Conservation (phyloP, 2,888 invertebrate species). For the Coecobrya sp. region DNA sequence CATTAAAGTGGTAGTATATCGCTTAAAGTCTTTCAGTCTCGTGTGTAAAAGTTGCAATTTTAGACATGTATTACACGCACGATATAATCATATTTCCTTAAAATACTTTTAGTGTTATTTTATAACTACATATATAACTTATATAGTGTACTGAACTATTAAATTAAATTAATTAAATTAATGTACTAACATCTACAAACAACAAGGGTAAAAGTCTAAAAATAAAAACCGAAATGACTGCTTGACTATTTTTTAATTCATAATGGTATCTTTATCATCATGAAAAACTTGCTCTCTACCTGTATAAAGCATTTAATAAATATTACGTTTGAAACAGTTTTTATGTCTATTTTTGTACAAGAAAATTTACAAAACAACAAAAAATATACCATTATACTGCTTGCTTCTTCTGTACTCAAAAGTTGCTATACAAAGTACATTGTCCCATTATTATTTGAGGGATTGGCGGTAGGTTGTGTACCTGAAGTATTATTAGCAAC, state of each 20-base stretch:
- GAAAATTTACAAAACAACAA: conserved; percentile 67
- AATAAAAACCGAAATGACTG: conserved; percentile 55
- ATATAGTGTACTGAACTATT: too few relatives aligned
- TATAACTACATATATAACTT: too few relatives aligned
- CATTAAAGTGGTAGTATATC: neutral
- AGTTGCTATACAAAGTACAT: conserved; percentile 81
- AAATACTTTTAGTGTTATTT: too few relatives aligned
- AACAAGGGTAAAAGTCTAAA: neutral
- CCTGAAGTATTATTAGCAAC: conserved; percentile 55
- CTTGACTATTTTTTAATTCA: conserved; percentile 73
- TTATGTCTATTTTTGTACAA: conserved; percentile 61
- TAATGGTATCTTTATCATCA: conserved; percentile 65
- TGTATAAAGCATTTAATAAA: neutral
- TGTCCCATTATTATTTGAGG: conserved; percentile 72
- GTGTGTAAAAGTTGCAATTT: conserved; percentile 58
- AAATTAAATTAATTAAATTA: too few relatives aligned
- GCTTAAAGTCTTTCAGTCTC: conserved; percentile 27
- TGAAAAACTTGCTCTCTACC: neutral
- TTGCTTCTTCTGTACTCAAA: neutral
- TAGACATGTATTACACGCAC: conserved; percentile 4
- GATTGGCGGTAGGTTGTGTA: conserved; percentile 30
- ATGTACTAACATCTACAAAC: neutral
- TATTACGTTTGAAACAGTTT: too few relatives aligned
- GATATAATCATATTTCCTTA: too few relatives aligned
- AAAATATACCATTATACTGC: neutral